These are phyloP conservation scores for Oeneis ivallda DNA, from an alignment of 2,888 invertebrate species.

Conservation along the genomic window DNA sequence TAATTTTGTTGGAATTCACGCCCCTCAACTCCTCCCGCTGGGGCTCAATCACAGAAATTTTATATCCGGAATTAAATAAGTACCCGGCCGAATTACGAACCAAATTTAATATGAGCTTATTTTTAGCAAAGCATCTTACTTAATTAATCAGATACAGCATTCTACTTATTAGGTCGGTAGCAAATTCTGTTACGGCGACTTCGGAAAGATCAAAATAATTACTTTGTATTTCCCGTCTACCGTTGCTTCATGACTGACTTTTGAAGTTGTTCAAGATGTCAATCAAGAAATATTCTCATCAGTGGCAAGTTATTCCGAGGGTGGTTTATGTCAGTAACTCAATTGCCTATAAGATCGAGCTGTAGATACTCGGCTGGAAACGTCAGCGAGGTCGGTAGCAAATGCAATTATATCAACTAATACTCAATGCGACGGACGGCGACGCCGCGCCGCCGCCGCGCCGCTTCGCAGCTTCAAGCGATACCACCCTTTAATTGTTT, in stretches of 20 bases:
- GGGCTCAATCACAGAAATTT: slow-evolving; percentile 83
- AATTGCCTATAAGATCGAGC: slow-evolving; percentile 75
- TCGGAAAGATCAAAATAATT: slow-evolving; percentile 24
- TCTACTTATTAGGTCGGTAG: slow-evolving; percentile 43
- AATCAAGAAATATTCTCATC: slow-evolving; percentile 74
- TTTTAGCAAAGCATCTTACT: slow-evolving; percentile 65
- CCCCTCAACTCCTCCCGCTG: slow-evolving; percentile 79
- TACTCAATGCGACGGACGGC: slow-evolving; percentile 73
- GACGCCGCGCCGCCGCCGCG: too few relatives aligned
- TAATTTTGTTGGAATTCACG: slow-evolving; percentile 83
- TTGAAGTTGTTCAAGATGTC: slow-evolving; percentile 50
- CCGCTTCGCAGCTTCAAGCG: slow-evolving; percentile 55
- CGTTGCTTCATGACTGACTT: slow-evolving; percentile 29
- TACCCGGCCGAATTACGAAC: slow-evolving; percentile 75
- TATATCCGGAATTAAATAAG: slow-evolving; percentile 83
- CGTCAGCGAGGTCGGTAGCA: slow-evolving; percentile 76
- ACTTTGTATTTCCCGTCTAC: slow-evolving; percentile 35
- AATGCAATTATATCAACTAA: slow-evolving; percentile 79
- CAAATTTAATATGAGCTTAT: slow-evolving; percentile 78
- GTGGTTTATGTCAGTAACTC: slow-evolving; percentile 77
- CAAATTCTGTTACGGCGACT: slow-evolving; percentile 29
- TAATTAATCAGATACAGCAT: slow-evolving; percentile 66
- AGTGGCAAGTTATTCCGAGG: slow-evolving; percentile 71
- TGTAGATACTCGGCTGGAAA: slow-evolving; percentile 70
- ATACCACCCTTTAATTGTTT: slow-evolving; percentile 69